Evolutionary conservation across 92 coral and sea anemone species (phyloP).

Genomic region (Epizoanthus stellaris): DNA sequence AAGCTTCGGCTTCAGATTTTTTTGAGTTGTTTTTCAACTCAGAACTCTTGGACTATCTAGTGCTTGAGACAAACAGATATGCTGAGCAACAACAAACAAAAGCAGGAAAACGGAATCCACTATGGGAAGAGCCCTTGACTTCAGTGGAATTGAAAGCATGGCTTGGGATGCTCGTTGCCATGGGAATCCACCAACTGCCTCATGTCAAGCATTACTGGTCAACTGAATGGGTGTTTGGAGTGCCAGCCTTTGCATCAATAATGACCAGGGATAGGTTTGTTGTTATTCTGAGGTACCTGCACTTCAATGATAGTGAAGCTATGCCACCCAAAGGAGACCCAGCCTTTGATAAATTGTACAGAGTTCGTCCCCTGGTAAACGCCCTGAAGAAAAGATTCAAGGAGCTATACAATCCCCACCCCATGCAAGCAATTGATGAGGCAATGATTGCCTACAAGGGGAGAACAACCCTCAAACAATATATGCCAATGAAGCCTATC

Average conservation of each 20-base stretch:
- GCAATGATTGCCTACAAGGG: slow-evolving; percentile 51
- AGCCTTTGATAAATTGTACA: slow-evolving; percentile 45
- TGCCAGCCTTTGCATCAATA: slow-evolving; percentile 36
- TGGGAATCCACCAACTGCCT: slow-evolving; percentile 7
- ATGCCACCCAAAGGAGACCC: slow-evolving; percentile 40
- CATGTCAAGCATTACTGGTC: not conserved
- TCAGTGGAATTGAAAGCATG: slow-evolving; percentile 40
- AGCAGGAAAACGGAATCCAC: slow-evolving; percentile 32
- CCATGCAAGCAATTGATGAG: slow-evolving; percentile 30
- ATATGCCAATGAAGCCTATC: slow-evolving; percentile 53
- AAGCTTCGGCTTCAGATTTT: slow-evolving; percentile 41
- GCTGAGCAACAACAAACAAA: slow-evolving; percentile 4
- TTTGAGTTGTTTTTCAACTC: slow-evolving; percentile 35
- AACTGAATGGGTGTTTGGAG: slow-evolving; percentile 41
- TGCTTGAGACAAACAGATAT: slow-evolving; percentile 39
- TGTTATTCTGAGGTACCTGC: slow-evolving; percentile 11
- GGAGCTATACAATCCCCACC: slow-evolving; percentile 38
- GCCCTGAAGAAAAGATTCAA: slow-evolving; percentile 31
- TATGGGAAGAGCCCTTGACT: slow-evolving; percentile 37
- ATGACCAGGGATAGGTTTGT: slow-evolving; percentile 32
- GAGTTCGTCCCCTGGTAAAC: slow-evolving; percentile 31
- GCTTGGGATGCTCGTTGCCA: slow-evolving; percentile 29
- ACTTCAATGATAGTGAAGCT: slow-evolving; percentile 18
- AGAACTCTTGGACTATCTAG: slow-evolving; percentile 20
- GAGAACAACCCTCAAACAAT: slow-evolving; percentile 10